Base-by-base conservation (phyloP, 2,888 invertebrate genomes). In the Thymelicus sylvestris region DNA sequence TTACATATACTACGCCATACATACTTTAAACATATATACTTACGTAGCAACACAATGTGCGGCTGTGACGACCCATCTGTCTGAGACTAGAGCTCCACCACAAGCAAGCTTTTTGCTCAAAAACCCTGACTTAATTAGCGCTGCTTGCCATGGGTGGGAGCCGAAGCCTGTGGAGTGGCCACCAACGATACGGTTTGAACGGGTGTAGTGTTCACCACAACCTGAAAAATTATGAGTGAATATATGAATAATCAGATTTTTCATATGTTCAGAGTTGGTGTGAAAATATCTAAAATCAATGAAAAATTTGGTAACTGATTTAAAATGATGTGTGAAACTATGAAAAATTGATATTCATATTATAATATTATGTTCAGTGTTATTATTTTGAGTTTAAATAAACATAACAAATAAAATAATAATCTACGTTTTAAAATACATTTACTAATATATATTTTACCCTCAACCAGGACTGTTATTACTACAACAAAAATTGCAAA, bases 131-230 rank as follows among this genome's bases (percentile, higher is more conserved):
- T 98, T 98, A 80, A 98, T 98, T 31, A 98, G 95, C 0, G 98
- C 98, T 2, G 97, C 98, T 91, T 98, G 98, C 98, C 98, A 98
- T 5, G 98, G 98, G 91, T 98, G 98, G 10, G 97, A 97, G 2
- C 97, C 98, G 83, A 98, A 98, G 55, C 97, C 97, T 0, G 98
- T 96, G 19, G 97, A 97, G 80, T 98, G 97, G 0, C 98, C 98
- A 1, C 98, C 98, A 0, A 98, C 98, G 72, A 98, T 98, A 74
- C 98, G 95, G 85, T 98, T 98, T 41, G 97, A 97, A 52, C 98
- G 94, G 0, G 97, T 96, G 83, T 96, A 97, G 72, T 98, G 95
- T 85, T 98, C 98, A 0, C 98, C 98, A 81, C 98, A 98, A 89
- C 97, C 98, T 98, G 94, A 31, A 95, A 94, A 60, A 31, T 60